Percentiles rank a stretch among this genome's conserved stretches.
Evolutionary conservation across 2,797 vertebrate species (phyloP).

Genomic region (Otolemur crassicaudatus): DNA sequence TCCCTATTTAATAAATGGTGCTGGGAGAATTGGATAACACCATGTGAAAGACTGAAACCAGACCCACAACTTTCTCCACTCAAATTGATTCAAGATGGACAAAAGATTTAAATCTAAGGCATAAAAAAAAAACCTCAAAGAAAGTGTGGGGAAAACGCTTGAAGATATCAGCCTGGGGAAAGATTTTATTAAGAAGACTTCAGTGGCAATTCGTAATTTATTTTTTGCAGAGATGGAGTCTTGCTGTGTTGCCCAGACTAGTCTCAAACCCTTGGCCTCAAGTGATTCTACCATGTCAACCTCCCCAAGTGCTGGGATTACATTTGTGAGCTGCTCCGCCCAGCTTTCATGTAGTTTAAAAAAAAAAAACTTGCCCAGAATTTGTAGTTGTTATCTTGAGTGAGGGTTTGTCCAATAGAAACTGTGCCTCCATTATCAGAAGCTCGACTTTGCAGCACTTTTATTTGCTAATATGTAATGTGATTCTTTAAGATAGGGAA

Average conservation of each 20-base stretch:
- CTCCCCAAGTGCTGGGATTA: background rate
- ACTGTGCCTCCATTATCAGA: background rate
- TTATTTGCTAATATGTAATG: background rate
- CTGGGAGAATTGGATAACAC: too few relatives aligned
- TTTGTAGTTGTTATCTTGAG: background rate
- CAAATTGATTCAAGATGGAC: too few relatives aligned
- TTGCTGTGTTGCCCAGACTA: background rate
- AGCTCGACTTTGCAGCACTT: background rate
- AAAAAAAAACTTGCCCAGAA: background rate
- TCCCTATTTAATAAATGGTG: too few relatives aligned
- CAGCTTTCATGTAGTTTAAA: background rate
- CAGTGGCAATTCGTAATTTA: background rate
- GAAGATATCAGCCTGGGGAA: too few relatives aligned
- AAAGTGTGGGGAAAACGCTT: too few relatives aligned
- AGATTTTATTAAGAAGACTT: too few relatives aligned
- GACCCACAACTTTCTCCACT: too few relatives aligned
- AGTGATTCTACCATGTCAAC: background rate
- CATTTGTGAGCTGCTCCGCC: background rate
- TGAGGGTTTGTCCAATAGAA: background rate
- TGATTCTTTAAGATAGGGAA: background rate
- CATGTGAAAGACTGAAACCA: too few relatives aligned
- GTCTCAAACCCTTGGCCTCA: background rate
- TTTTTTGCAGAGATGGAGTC: background rate
- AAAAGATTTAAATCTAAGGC: too few relatives aligned
- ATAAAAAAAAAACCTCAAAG: too few relatives aligned